These are phyloP conservation scores for Asbolus verrucosus DNA, from an alignment of 1,140 invertebrate species.

Conservation along the genomic window DNA sequence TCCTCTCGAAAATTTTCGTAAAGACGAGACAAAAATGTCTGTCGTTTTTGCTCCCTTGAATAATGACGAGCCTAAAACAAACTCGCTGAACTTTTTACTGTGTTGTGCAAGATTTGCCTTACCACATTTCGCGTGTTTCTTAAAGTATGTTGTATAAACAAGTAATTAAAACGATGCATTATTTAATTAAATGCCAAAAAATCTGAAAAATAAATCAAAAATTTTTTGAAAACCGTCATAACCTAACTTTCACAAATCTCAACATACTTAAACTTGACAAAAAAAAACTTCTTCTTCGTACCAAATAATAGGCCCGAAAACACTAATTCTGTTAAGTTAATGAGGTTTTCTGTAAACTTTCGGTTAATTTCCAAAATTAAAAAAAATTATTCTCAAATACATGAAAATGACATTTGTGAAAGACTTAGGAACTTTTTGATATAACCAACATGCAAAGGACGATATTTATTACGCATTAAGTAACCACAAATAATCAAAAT, in stretches of 20 bases:
- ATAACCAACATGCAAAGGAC: too few species aligned
- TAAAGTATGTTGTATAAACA: constrained; percentile 1
- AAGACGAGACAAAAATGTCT: constrained; percentile 87
- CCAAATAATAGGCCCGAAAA: background rate
- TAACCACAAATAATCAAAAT: too few species aligned
- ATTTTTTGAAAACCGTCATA: constrained; percentile 5
- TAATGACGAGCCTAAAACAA: constrained; percentile 61
- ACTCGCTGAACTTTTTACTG: background rate
- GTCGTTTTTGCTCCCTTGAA: constrained; percentile 66
- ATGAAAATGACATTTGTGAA: constrained; percentile 9
- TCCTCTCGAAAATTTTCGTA: constrained; percentile 95
- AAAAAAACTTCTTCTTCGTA: too few species aligned
- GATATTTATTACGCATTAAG: too few species aligned
- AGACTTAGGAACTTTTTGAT: too few species aligned
- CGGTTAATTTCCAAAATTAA: background rate
- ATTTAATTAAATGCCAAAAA: constrained; percentile 20
- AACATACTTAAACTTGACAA: too few species aligned
- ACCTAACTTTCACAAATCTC: constrained; percentile 6
- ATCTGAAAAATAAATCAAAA: constrained; percentile 15
- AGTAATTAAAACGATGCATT: constrained; percentile 19
- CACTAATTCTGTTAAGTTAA: constrained; percentile 3
- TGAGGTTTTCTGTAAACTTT: background rate
- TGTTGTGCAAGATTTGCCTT: constrained; percentile 1
- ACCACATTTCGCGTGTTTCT: background rate
- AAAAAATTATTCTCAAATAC: background rate